Evolutionary conservation across 2,888 invertebrate genomes (phyloP), one percentile per base, ranked within the genome.

Genomic region (Dromius quadrimaculatus): DNA sequence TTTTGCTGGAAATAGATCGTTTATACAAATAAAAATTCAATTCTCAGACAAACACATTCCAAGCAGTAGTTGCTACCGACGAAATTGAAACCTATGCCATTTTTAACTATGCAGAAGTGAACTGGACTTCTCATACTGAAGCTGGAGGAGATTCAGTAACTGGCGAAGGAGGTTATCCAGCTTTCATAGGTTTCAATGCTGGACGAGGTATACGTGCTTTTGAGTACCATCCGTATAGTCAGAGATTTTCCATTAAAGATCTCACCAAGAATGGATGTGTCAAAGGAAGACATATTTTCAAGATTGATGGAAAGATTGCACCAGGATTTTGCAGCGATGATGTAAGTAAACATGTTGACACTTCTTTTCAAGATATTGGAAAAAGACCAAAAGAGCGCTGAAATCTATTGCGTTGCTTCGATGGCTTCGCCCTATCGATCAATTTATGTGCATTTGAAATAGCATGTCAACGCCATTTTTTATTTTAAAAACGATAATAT

Each of bases 61-160:
- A 98, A 90, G 85, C 95, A 87, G 90, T 97, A 1, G 81, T 98
- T 63, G 94, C 93, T 0, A 95, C 97, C 0, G 95, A 97, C 79
- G 96, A 95, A 84, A 93, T 94, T 1, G 92, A 92, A 78, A 95
- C 97, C 0, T 99, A 97, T 80, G 94, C 92, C 0, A 95, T 98
- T 64, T 95, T 94, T 82, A 98, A 98, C 84, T 99, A 98, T 80
- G 88, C 91, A 62, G 89, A 93, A 74, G 88, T 98, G 72, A 91
- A 90, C 77, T 98, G 97, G 95, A 93, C 92, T 8, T 90, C 92
- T 9, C 94, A 95, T 77, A 95, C 95, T 0, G 94, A 94, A 81
- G 95, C 95, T 71, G 93, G 94, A 71, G 95, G 94, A 74, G 95
- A 95, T 80, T 93, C 94, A 13, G 90, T 91, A 1, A 88, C 87